A percentile compares a stretch with the other conserved stretches of the same genome.
phyloP scores from a whole-genome alignment of 2,888 invertebrate species.

The Dione vanillae region DNA sequence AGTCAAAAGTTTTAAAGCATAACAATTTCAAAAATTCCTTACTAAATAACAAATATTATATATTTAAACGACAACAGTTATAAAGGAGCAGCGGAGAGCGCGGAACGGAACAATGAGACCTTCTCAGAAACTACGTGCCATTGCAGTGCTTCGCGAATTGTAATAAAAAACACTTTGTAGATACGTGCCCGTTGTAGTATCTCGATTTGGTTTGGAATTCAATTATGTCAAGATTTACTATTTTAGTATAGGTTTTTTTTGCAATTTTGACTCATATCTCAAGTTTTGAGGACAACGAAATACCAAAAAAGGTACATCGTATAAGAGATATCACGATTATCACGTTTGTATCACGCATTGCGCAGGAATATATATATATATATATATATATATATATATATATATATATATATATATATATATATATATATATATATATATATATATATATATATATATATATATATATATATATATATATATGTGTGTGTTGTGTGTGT shows the following conservation, averaged over 20 bases:
- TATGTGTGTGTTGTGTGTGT: too few relatives aligned
- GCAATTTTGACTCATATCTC: not conserved
- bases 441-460: too few relatives aligned
- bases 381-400: too few relatives aligned
- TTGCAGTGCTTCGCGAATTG: conserved; percentile 43
- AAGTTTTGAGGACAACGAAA: too few relatives aligned
- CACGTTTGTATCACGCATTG: too few relatives aligned
- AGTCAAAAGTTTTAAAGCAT: not conserved
- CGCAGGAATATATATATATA: too few relatives aligned
- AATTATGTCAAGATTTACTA: not conserved
- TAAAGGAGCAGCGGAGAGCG: not conserved
- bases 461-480: too few relatives aligned
- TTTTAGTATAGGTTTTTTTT: not conserved
- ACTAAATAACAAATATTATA: not conserved
- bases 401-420: too few relatives aligned
- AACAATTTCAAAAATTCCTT: not conserved
- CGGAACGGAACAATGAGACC: conserved; percentile 36
- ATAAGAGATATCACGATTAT: too few relatives aligned
- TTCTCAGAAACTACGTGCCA: conserved; percentile 54
- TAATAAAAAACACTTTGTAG: conserved; percentile 24
- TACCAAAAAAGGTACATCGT: too few relatives aligned
- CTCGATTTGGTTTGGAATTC: conserved; percentile 5
- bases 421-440: too few relatives aligned
- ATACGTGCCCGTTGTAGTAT: conserved; percentile 24
- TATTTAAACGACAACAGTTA: conserved; percentile 5